Evolutionary conservation across 2,113 vertebrate species (phyloP).

Genomic region (Thermophis baileyi): DNA sequence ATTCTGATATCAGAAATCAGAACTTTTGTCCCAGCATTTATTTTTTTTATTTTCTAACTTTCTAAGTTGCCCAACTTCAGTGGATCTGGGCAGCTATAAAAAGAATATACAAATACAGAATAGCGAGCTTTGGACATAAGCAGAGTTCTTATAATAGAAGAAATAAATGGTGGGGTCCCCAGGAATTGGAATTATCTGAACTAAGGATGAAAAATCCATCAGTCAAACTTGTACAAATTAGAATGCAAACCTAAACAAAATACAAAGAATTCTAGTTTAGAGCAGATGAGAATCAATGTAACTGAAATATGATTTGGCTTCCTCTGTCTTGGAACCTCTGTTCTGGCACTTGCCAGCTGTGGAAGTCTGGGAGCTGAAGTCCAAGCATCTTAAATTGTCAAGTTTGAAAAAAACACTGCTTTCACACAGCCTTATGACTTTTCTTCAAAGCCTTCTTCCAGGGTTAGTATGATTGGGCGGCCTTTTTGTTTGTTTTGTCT

Average conservation of each 20-base stretch:
- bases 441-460: too few species aligned
- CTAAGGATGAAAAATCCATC: not conserved
- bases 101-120: not conserved
- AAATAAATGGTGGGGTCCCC: not conserved
- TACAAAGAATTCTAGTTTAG: not conserved
- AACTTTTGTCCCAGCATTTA: not conserved
- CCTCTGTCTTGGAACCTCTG: not conserved
- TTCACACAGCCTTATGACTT: too few species aligned
- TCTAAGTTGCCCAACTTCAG: not conserved
- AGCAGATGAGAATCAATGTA: not conserved
- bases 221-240: not conserved
- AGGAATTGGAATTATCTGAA: not conserved
- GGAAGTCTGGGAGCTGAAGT: not conserved
- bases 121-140: not conserved
- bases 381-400: too few species aligned
- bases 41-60: not conserved
- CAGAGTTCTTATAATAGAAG: not conserved
- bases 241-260: not conserved
- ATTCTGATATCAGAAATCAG: not conserved
- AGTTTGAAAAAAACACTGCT: too few species aligned
- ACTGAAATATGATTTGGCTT: not conserved
- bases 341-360: not conserved
- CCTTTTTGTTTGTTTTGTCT: too few species aligned
- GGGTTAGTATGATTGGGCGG: too few species aligned
- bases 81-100: not conserved